A percentile compares a stretch with the other conserved stretches of the same genome.
Evolutionary conservation across 2,888 invertebrate species (phyloP).

Genomic region (Cloeon dipterum): DNA sequence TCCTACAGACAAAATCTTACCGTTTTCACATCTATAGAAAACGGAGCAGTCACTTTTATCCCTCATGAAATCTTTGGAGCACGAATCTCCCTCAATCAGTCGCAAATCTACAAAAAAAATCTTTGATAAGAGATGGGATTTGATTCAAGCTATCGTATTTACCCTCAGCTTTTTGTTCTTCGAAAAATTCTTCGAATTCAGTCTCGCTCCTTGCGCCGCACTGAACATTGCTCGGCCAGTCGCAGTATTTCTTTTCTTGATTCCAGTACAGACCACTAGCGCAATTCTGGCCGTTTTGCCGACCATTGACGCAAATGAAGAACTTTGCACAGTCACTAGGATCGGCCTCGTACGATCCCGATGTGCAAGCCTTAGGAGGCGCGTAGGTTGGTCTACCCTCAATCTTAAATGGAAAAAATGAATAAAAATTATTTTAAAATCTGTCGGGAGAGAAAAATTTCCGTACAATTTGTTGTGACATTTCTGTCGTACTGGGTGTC

Average conservation of each 20-base stretch:
- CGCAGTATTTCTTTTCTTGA: conserved; percentile 38
- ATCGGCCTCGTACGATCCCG: conserved; percentile 52
- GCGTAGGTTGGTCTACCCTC: background rate
- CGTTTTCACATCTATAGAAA: conserved; percentile 59
- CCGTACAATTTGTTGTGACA: conserved; percentile 8
- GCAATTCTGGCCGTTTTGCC: conserved; percentile 43
- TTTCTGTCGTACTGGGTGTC: conserved; percentile 8
- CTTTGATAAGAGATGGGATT: too few relatives aligned
- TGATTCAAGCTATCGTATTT: background rate
- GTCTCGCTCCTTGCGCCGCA: conserved; percentile 20
- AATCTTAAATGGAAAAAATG: background rate
- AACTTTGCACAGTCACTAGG: conserved; percentile 44
- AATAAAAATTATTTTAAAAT: too few relatives aligned
- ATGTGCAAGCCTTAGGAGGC: conserved; percentile 23
- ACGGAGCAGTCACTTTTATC: conserved; percentile 44
- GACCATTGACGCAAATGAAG: conserved; percentile 52
- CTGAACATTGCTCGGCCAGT: conserved; percentile 43
- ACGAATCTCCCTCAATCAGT: conserved; percentile 10
- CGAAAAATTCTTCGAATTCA: conserved; percentile 1
- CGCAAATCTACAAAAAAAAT: conserved; percentile 3
- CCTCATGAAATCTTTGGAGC: conserved; percentile 39
- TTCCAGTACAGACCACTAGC: conserved; percentile 57
- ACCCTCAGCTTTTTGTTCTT: background rate
- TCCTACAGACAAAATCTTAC: conserved; percentile 44
- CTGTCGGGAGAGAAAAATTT: too few relatives aligned